phyloP scores from a whole-genome alignment of 2,113 vertebrate genomes.

The Hippopotamus amphibius region DNA sequence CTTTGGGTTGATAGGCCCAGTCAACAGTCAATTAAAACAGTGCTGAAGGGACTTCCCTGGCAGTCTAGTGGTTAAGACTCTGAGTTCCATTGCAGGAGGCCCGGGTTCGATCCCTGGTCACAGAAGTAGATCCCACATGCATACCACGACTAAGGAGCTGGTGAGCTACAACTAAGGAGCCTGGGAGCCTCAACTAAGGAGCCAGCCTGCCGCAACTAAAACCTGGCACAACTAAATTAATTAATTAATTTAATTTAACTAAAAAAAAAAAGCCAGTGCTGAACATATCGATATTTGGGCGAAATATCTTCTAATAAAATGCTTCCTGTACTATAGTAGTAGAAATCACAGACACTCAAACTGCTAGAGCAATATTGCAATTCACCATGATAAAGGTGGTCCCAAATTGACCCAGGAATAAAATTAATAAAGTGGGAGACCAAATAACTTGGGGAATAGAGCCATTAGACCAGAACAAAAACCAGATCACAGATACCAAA shows the following conservation, averaged over 20 bases:
- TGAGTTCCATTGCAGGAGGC: too few species aligned
- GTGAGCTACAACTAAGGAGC: too few species aligned
- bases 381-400: conserved; percentile 13
- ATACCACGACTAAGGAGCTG: too few species aligned
- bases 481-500: background rate
- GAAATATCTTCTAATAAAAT: conserved; percentile 35
- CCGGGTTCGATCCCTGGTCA: too few species aligned
- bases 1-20: background rate
- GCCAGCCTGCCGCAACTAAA: too few species aligned
- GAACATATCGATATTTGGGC: conserved; percentile 30
- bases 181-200: too few species aligned
- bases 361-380: background rate
- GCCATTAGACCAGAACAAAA: background rate
- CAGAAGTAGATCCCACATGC: too few species aligned
- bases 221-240: too few species aligned
- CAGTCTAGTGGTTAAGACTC: too few species aligned
- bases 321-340: background rate
- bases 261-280: background rate
- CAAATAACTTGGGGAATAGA: conserved; percentile 42
- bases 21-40: background rate
- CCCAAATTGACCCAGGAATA: conserved; percentile 7
- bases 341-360: conserved; percentile 43
- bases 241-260: too few species aligned
- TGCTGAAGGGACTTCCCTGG: background rate
- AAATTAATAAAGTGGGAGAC: conserved; percentile 29